Evolutionary conservation across 2,888 invertebrate species (phyloP), one percentile per base, ranked within the genome.

Genomic region (Caenorhabditis japonica): DNA sequence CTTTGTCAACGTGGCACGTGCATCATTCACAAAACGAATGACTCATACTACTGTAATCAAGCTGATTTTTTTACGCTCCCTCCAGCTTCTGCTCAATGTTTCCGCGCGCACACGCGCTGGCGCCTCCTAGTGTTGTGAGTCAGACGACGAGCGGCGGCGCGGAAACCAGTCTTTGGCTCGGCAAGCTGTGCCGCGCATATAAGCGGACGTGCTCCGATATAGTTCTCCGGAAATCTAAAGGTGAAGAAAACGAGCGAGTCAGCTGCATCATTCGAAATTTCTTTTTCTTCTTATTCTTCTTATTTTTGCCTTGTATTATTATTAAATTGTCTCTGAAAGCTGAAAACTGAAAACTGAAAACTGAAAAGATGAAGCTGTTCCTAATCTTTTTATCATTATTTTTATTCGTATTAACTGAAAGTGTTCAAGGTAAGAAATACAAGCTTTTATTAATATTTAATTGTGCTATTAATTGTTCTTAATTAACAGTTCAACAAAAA

Each of bases 161-260:
- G 66, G 66, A 66, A 66, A 66, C 66, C 41, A 41, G 66, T 56
- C 66, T 56, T 8, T 10, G 30, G 64, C 55, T 56, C 56, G 56
- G 43, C 51, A 44, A 56, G 64, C 64, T 43, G 33, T 66, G 66
- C 66, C 49, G 66, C 66, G 49, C 66, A 66, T 66, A 66, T 56
- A 66, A 66, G 25, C 66, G 66, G 66, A 66, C 66, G 66, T 66
- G 66, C 64, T 64, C 49, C 64, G 38, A 64, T 66, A 56, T 66
- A 56, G 56, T 56, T 66, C 64, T 66, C 49, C 56, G 56, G 56
- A 66, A 58, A 56, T 56, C 66, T 66, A 56, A 56, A 49, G 47
- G 62, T 56, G 47, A 56, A 56, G 49, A 51, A 46, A 49, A 52
- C 59, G 59, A 51, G n/a, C 55, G 19, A 34, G 39, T 30, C 49